Evolutionary conservation across 2,797 vertebrate species (phyloP), one percentile per base, ranked within the genome.

Genomic region (Gambusia yucatana): DNA sequence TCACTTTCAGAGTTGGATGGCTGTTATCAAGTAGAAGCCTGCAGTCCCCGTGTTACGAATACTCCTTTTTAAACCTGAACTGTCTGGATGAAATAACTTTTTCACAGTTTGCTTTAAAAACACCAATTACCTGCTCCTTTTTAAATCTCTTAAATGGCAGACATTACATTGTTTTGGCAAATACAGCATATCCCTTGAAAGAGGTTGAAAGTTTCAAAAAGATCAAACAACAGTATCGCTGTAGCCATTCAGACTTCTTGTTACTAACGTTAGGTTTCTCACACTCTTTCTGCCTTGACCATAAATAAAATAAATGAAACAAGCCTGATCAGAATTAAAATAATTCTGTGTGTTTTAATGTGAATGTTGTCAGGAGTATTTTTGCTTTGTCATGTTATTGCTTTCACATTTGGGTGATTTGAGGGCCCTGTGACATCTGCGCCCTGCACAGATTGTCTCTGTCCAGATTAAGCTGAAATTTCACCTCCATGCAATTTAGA

Each of bases 381-480:
- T 77, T 80, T 84, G 13, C 77, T 79, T 65, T 78, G 46, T 78
- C 44, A 47, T 70, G 52, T 84, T 73, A 73, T 41, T 84, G 61
- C 4, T 0, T 63, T 76, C 76, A 59, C 46, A 25, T n/a, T 70
- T 44, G 3, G 25, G 71, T 52, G 83, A 80, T n/a, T 71, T 50
- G 73, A 72, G 83, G 46, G 55, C 73, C 48, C 33, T 48, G 81
- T 84, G 83, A 90, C 91, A 88, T 90, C 90, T 91, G 88, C 6
- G 8, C 89, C 82, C 75, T 61, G 79, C 83, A 87, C 84, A 87
- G 84, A 77, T 80, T 80, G 78, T 89, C 87, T 91, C 81, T 69
- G 79, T 83, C 82, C 87, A 86, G 87, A 93, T 92, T 92, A 90
- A 82, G 84, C 87, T 87, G 71, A 86, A 88, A 87, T 78, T 72